A percentile compares a stretch with the other conserved stretches of the same genome.
Evolutionary conservation across 30 jellyfish, hydroid and myxozoan species (phyloP).

Genomic region (Pelagia noctiluca): DNA sequence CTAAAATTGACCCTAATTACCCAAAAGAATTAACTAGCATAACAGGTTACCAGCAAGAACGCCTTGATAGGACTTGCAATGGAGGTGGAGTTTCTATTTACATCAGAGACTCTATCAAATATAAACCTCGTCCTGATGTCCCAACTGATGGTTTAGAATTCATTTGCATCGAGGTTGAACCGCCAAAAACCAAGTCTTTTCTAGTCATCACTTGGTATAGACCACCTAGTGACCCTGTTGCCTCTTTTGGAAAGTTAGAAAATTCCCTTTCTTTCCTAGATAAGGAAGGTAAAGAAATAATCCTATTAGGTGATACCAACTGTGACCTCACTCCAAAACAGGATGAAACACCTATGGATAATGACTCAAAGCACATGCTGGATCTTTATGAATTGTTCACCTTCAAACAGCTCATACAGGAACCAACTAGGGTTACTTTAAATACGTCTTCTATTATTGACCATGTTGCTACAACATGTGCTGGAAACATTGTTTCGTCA

Average conservation of each 20-base stretch:
- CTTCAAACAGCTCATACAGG: conserved; percentile 11
- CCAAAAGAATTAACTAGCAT: conserved; percentile 7
- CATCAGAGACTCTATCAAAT: too few relatives aligned
- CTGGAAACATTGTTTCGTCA: conserved; percentile 3
- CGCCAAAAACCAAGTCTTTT: background rate
- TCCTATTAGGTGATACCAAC: too few relatives aligned
- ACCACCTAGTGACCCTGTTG: too few relatives aligned
- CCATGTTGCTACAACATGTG: too few relatives aligned
- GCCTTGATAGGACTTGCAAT: conserved; percentile 8
- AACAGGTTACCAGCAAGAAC: too few relatives aligned
- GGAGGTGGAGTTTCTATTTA: background rate
- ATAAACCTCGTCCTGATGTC: too few relatives aligned
- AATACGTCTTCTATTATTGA: conserved; percentile 14
- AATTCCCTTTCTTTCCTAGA: background rate
- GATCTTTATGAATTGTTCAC: too few relatives aligned
- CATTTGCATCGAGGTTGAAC: too few relatives aligned
- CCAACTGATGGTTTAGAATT: too few relatives aligned
- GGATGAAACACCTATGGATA: conserved; percentile 14
- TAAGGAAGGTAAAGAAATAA: background rate
- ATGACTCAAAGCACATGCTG: too few relatives aligned
- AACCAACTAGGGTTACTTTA: conserved; percentile 24
- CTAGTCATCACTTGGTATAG: conserved; percentile 1
- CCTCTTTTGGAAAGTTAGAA: background rate
- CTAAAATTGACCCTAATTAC: conserved; percentile 7
- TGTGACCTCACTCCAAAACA: too few relatives aligned